These are phyloP conservation scores for Micromesistius poutassou DNA, from an alignment of 2,797 vertebrate species.

Conservation along the genomic window DNA sequence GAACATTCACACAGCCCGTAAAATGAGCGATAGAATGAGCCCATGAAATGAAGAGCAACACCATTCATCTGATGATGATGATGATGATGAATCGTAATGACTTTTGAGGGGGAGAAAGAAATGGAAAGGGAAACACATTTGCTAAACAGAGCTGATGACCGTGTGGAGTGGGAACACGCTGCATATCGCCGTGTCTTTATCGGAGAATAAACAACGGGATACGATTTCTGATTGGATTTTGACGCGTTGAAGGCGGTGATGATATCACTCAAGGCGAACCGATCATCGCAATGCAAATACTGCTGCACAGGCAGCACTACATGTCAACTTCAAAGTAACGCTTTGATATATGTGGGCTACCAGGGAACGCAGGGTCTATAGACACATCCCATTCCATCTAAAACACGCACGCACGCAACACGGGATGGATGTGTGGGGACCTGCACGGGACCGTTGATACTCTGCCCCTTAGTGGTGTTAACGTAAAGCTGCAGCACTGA, in stretches of 20 bases:
- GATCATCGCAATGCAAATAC: too few relatives aligned
- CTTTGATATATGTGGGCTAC: too few relatives aligned
- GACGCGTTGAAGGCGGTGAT: neutral
- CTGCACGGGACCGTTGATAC: slow-evolving; percentile 5
- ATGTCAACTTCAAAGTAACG: too few relatives aligned
- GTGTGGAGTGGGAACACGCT: neutral
- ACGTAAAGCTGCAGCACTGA: slow-evolving; percentile 4
- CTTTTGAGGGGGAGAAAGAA: neutral
- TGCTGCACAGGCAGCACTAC: too few relatives aligned
- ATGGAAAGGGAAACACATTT: slow-evolving; percentile 11
- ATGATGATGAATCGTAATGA: neutral
- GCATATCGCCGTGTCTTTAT: neutral
- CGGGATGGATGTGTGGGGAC: neutral
- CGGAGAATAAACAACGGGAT: neutral
- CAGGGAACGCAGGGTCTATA: too few relatives aligned
- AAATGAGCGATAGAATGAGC: slow-evolving; percentile 21
- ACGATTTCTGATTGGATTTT: neutral
- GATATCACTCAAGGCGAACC: too few relatives aligned
- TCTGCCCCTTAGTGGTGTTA: slow-evolving; percentile 40
- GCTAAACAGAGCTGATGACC: slow-evolving; percentile 12
- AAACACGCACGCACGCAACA: neutral
- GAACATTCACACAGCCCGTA: slow-evolving; percentile 31
- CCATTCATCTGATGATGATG: slow-evolving; percentile 15
- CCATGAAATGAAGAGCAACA: slow-evolving; percentile 4
- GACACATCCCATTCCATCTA: neutral